Conservation (phyloP, 2,888 invertebrate genomes). For the Drosophila anomelani region DNA sequence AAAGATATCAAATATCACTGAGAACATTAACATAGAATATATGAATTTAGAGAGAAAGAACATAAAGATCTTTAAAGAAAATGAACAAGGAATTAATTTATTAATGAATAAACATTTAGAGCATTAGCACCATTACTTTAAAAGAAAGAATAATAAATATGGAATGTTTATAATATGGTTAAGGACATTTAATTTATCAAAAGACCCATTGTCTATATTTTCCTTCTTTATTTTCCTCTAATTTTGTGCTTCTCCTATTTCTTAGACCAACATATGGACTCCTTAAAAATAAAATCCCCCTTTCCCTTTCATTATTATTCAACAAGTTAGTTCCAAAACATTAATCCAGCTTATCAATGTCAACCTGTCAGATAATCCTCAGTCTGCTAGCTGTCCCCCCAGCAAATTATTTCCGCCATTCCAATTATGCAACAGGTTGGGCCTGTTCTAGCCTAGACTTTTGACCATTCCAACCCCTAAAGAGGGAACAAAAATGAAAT, state of each 20-base stretch:
- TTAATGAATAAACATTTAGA: too few relatives aligned
- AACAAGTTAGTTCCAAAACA: not conserved
- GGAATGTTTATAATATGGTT: too few relatives aligned
- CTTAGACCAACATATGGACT: not conserved
- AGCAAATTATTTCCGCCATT: slow-evolving; percentile 21
- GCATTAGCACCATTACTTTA: too few relatives aligned
- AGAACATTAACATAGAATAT: not conserved
- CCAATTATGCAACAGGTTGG: slow-evolving; percentile 39
- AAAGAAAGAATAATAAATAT: too few relatives aligned
- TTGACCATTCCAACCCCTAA: slow-evolving; percentile 3
- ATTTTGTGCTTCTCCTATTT: too few relatives aligned
- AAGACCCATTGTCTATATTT: not conserved
- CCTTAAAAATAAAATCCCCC: not conserved
- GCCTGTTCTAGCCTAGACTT: slow-evolving; percentile 11
- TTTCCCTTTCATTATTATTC: not conserved
- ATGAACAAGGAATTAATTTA: not conserved
- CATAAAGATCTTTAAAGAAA: not conserved
- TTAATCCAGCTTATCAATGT: slow-evolving; percentile 30
- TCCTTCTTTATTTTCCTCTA: not conserved
- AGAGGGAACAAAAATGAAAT: slow-evolving; percentile 26
- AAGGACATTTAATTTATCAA: too few relatives aligned
- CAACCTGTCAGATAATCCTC: slow-evolving; percentile 18
- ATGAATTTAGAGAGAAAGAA: not conserved
- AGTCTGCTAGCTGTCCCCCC: not conserved
- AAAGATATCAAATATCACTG: not conserved